phyloP scores from a whole-genome alignment of 2,113 vertebrate genomes.

The human region GRCh38 chr2:8101501-8102000 shows the following conservation, averaged over 20 bases:
- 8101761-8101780: not conserved
- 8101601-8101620: not conserved
- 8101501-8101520: not conserved
- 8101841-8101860: not conserved
- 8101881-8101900: not conserved
- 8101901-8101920: not conserved
- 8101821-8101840: not conserved
- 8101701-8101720: not conserved
- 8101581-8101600: not conserved
- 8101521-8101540: not conserved
- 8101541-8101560: not conserved
- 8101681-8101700: accelerated
- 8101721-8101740: not conserved
- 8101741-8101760: not conserved
- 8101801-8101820: not conserved
- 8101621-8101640: not conserved
- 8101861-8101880: not conserved
- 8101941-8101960: not conserved
- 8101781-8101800: not conserved
- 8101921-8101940: not conserved
- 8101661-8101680: accelerated
- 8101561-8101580: not conserved
- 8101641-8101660: not conserved
- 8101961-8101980: not conserved
- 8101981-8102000: not conserved